Evolutionary conservation across 2,797 vertebrate genomes (phyloP), one percentile per base, ranked within the genome.

Genomic region (Tauraco hartlaubi): DNA sequence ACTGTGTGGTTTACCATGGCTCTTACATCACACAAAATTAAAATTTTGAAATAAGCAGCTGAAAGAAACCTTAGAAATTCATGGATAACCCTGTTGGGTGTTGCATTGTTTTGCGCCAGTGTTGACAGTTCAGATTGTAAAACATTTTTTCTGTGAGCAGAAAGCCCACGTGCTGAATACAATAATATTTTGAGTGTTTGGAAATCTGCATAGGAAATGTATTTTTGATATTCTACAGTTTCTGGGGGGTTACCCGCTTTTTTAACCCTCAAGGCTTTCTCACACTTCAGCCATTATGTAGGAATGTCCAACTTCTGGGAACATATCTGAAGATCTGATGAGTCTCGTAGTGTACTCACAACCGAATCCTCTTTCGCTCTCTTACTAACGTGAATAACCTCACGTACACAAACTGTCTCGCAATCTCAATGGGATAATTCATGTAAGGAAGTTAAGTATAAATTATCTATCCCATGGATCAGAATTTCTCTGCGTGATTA

Each of bases 11-110:
- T 96, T 93, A 62, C 54, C 54, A 66, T 55, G 49, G 29, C 23
- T 83, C 58, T 95, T 90, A 58, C 43, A 68, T 78, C 75, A 91
- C 46, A 80, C 63, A 35, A 59, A 88, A 83, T 82, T 61, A 74
- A 88, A 85, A 83, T 90, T 90, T 88, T 78, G 62, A 92, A 94
- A 77, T 23, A 51, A 84, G 64, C 64, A 75, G 73, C 73, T 93
- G 69, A 88, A 90, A 88, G 82, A 95, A 73, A 83, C 26, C 18
- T 90, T 67, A 75, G 76, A 78, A 83, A 88, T 78, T 52, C n/a
- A 72, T 37, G 51, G 90, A 58, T 31, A 58, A 16, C 35, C 15
- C 43, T 41, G 58, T 44, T 88, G 79, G 76, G 62, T 84, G 48
- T 78, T 80, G 49, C 35, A 56, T 58, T 68, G 79, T 88, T 95